phyloP scores from a whole-genome alignment of 1,140 invertebrate species.

The Lepidostoma basale region DNA sequence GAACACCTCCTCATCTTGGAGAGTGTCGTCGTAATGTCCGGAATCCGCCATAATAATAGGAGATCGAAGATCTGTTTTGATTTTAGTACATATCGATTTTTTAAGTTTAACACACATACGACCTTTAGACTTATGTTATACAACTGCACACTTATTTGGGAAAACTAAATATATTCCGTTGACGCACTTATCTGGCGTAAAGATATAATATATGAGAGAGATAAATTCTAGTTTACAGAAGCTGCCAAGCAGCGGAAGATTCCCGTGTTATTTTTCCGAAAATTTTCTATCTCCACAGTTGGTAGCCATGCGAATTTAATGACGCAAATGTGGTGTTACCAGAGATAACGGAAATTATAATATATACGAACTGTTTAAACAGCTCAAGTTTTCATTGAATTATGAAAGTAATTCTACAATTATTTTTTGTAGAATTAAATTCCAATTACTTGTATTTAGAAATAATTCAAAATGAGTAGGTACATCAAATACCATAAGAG shows the following conservation, averaged over 20 bases:
- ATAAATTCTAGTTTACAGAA: conserved; percentile 16
- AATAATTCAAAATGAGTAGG: too few species aligned
- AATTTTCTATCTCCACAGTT: not conserved
- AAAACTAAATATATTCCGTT: conserved; percentile 33
- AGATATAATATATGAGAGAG: conserved; percentile 12
- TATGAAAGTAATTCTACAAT: too few species aligned
- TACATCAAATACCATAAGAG: too few species aligned
- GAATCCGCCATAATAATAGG: conserved; percentile 36
- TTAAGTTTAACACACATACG: conserved; percentile 26
- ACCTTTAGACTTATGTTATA: conserved; percentile 29
- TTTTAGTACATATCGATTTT: conserved; percentile 39
- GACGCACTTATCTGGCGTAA: conserved; percentile 25
- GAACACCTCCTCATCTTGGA: conserved; percentile 70
- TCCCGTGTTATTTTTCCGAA: conserved; percentile 34
- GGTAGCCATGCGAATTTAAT: conserved; percentile 3
- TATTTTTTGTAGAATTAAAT: too few species aligned
- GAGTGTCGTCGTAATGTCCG: conserved; percentile 32
- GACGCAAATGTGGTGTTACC: conserved; percentile 12
- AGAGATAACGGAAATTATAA: too few species aligned
- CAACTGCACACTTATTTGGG: conserved; percentile 14
- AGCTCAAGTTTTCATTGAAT: too few species aligned
- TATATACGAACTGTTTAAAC: too few species aligned
- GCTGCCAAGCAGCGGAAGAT: conserved; percentile 19
- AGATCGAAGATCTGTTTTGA: conserved; percentile 31
- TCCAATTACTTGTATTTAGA: too few species aligned